Evolutionary conservation across 1,140 invertebrate species (phyloP).

Genomic region (Neomicropteryx cornuta): DNA sequence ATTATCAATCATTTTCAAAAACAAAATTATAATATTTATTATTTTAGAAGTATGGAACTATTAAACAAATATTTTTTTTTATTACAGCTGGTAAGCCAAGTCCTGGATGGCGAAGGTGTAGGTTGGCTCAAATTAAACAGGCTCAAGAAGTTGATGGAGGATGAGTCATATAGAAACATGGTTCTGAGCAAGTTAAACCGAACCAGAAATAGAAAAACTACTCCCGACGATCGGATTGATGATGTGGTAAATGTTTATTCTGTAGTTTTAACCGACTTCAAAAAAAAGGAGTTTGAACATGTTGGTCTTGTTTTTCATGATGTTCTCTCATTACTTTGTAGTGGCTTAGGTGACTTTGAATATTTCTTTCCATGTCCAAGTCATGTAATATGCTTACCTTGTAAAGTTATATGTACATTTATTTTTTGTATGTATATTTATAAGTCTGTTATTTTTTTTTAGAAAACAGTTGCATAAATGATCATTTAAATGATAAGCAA

Average conservation of each 20-base stretch:
- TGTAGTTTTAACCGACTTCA: too few relatives aligned
- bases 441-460: too few relatives aligned
- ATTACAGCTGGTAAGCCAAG: conserved; percentile 73
- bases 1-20: too few relatives aligned
- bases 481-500: too few relatives aligned
- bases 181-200: conserved; percentile 92
- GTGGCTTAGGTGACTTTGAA: not conserved
- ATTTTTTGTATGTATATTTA: too few relatives aligned
- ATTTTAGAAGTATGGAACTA: too few relatives aligned
- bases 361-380: conserved; percentile 6
- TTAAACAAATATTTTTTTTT: conserved; percentile 8
- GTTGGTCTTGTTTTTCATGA: too few relatives aligned
- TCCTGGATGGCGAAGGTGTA: conserved; percentile 91
- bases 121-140: conserved; percentile 94
- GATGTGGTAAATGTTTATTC: conserved; percentile 72
- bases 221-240: conserved; percentile 92
- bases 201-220: conserved; percentile 86
- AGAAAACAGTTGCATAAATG: too few relatives aligned
- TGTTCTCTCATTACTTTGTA: conserved; percentile 3
- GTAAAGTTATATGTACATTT: too few relatives aligned
- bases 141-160: conserved; percentile 95
- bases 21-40: too few relatives aligned
- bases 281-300: too few relatives aligned
- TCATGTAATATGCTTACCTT: too few relatives aligned
- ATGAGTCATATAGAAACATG: conserved; percentile 96